phyloP scores from a whole-genome alignment of 1,140 invertebrate genomes.

The Eupeodes corollae region DNA sequence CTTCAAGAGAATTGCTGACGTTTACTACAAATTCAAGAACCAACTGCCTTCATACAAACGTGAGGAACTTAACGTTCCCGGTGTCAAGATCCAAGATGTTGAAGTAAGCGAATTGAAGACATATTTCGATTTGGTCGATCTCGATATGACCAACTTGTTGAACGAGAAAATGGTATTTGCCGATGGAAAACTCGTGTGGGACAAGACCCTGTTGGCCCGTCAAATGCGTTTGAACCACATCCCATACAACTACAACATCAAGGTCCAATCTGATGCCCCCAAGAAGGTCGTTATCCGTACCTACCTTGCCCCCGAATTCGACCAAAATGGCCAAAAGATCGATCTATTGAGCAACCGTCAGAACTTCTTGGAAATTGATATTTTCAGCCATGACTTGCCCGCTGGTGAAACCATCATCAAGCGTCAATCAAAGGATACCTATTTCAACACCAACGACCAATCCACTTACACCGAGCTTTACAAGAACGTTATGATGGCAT shows the following conservation, averaged over 20 bases:
- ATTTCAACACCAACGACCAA: conserved; percentile 48
- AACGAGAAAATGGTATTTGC: conserved; percentile 35
- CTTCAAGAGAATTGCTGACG: conserved; percentile 43
- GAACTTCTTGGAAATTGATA: conserved; percentile 57
- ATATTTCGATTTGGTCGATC: conserved; percentile 57
- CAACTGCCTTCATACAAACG: conserved; percentile 46
- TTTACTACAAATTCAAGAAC: conserved; percentile 42
- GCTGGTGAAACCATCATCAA: conserved; percentile 54
- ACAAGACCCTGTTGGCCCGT: conserved; percentile 30
- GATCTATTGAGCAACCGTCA: conserved; percentile 47
- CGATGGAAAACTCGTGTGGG: conserved; percentile 28
- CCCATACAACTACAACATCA: conserved; percentile 47
- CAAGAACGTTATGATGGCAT: conserved; percentile 42
- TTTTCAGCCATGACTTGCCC: conserved; percentile 50
- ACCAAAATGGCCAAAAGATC: conserved; percentile 42
- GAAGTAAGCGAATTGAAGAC: conserved; percentile 52
- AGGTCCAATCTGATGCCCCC: conserved; percentile 39
- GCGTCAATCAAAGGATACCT: conserved; percentile 54
- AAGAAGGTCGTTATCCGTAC: conserved; percentile 42
- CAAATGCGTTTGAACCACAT: conserved; percentile 50
- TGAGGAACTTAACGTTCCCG: conserved; percentile 47
- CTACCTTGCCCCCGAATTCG: conserved; percentile 47
- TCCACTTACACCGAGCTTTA: conserved; percentile 48
- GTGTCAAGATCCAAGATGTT: conserved; percentile 51
- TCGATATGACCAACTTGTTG: conserved; percentile 54